Percentiles rank a stretch among this genome's conserved stretches.
Evolutionary conservation across 2,797 vertebrate genomes (phyloP).

Genomic region (Rhinoraja longicauda): DNA sequence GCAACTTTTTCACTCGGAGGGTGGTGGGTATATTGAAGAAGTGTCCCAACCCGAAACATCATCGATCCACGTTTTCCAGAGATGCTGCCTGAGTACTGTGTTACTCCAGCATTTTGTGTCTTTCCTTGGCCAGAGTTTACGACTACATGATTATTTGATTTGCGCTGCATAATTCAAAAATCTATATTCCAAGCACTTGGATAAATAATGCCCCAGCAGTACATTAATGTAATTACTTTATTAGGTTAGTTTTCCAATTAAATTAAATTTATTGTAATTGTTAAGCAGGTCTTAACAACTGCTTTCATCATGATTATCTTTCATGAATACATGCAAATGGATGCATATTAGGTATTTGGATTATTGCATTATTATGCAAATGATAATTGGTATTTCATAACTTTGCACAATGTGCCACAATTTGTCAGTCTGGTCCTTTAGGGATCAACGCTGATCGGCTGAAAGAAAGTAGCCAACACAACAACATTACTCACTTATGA

Average conservation of each 20-base stretch:
- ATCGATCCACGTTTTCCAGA: too few species aligned
- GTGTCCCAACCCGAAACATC: too few species aligned
- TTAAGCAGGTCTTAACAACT: neutral
- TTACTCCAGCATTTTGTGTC: too few species aligned
- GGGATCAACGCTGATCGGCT: neutral
- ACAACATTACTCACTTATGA: too few species aligned
- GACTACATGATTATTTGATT: neutral
- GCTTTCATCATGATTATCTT: neutral
- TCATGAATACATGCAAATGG: constrained; percentile 1
- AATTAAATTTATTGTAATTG: neutral
- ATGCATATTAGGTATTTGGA: neutral
- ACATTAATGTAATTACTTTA: neutral
- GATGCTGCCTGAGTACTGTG: too few species aligned
- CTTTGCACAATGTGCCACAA: neutral
- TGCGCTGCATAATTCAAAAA: neutral
- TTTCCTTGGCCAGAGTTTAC: neutral
- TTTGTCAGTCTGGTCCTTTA: neutral
- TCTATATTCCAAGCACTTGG: neutral
- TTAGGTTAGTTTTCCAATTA: constrained; percentile 12
- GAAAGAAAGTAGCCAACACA: neutral
- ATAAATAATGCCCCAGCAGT: neutral
- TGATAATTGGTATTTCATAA: neutral
- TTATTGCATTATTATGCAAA: neutral
- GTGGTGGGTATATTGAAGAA: too few species aligned
- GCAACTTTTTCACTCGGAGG: too few species aligned